Evolutionary conservation across 1,140 invertebrate genomes (phyloP).

Genomic region (Tribolium castaneum): DNA sequence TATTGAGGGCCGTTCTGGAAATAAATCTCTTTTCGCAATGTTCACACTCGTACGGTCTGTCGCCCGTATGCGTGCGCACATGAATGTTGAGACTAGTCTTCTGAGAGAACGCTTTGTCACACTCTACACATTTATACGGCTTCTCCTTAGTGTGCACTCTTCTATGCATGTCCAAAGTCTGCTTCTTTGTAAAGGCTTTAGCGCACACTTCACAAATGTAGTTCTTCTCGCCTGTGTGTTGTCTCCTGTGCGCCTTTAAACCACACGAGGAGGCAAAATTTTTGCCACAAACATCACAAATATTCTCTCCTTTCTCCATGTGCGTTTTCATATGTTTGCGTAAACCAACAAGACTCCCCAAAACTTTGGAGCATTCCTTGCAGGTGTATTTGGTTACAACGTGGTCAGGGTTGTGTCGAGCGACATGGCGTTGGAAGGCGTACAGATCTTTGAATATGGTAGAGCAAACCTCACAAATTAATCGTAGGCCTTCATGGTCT

Average conservation of each 20-base stretch:
- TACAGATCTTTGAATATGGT: slow-evolving; percentile 69
- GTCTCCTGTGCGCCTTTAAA: neutral
- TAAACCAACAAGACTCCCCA: neutral
- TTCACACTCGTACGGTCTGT: slow-evolving; percentile 63
- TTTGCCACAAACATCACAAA: slow-evolving; percentile 1
- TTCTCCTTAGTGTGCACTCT: slow-evolving; percentile 63
- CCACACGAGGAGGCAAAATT: neutral
- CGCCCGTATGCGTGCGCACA: slow-evolving; percentile 71
- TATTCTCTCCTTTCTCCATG: neutral
- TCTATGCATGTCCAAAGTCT: slow-evolving; percentile 54
- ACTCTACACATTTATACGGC: slow-evolving; percentile 64
- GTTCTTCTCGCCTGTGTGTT: slow-evolving; percentile 32
- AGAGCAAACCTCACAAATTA: slow-evolving; percentile 66
- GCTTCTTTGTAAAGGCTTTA: slow-evolving; percentile 10
- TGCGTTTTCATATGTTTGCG: slow-evolving; percentile 68
- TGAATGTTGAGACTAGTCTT: slow-evolving; percentile 71
- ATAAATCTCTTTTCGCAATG: slow-evolving; percentile 74
- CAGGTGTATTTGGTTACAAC: neutral
- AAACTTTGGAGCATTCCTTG: neutral
- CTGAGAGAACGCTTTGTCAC: slow-evolving; percentile 71
- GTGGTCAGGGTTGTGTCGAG: neutral
- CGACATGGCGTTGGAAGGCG: slow-evolving; percentile 54
- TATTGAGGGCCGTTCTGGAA: slow-evolving; percentile 74
- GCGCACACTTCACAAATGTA: slow-evolving; percentile 38
- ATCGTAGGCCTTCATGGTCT: slow-evolving; percentile 45